Evolutionary conservation across 2,113 vertebrate species (phyloP), one percentile per base, ranked within the genome.

Genomic region (Boulengeromyrus knoepffleri): DNA sequence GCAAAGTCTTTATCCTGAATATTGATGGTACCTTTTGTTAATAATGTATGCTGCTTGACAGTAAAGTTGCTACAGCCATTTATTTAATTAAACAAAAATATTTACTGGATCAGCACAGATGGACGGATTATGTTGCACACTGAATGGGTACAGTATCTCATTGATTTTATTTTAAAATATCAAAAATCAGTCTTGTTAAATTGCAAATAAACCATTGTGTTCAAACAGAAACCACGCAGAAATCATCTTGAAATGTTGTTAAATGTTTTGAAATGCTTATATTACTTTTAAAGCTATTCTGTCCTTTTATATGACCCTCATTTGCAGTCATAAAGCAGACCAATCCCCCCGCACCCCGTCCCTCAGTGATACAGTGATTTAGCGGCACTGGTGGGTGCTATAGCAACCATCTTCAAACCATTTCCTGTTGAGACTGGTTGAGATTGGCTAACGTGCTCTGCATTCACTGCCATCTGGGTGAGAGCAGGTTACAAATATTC

Each of bases 361-460:
- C 46, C 15, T 52, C 70, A 49, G 27, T 52, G 27, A 83, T 83
- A 56, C 88, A 89, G 31, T 39, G 88, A 89, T 89, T 50, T 52
- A 83, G 45, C 1, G 87, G 13, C 53, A 88, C 31, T 19, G 36
- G 47, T 45, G 56, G 88, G 17, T 89, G 19, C 88, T 56, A 89
- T 89, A 47, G 88, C 70, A 89, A 89, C 88, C 13, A 13, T 74
- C 62, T 74, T 24, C 62, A 36, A 47, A 77, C 88, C 88, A 80
- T 89, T 83, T 77, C 88, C 88, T 39, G 66, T 50, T 62, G 42
- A 83, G 70, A 80, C 49, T 5, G 47, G 88, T 49, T 77, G 88
- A 80, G 66, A 77, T 80, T 83, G 39, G 88, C 31, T 53, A 39
- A 53, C 47, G 27, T 80, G 31, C 13, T 74, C 47, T 4, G 49